phyloP scores from a whole-genome alignment of 2,888 invertebrate species.

The Scaeva pyrastri region DNA sequence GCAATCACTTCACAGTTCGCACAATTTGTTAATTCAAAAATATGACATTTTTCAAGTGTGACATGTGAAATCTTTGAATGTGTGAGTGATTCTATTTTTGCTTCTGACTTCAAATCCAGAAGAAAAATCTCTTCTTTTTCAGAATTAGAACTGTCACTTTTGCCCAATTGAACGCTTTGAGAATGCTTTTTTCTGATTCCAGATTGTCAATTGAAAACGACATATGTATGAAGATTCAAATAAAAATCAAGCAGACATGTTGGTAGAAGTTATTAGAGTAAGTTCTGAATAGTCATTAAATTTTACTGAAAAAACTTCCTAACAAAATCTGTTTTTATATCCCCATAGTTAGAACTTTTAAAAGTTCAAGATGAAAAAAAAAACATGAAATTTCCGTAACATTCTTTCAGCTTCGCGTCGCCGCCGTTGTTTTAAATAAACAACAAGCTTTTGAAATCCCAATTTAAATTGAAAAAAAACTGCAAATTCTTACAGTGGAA shows the following conservation, averaged over 20 bases:
- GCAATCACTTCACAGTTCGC: too few species aligned
- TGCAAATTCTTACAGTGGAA: not conserved
- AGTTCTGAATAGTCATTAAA: not conserved
- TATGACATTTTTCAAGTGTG: too few species aligned
- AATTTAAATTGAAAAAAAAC: slow-evolving; percentile 11
- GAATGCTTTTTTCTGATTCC: too few species aligned
- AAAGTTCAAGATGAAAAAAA: not conserved
- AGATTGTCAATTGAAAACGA: too few species aligned
- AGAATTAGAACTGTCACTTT: too few species aligned
- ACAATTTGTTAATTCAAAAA: too few species aligned
- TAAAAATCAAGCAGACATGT: not conserved
- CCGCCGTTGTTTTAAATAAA: slow-evolving; percentile 11
- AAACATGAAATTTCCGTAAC: slow-evolving; percentile 2
- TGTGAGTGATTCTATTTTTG: too few species aligned
- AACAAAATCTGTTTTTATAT: not conserved
- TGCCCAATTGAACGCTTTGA: too few species aligned
- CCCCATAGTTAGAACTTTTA: not conserved
- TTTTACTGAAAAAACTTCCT: not conserved
- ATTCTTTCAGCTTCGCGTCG: too few species aligned
- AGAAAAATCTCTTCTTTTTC: too few species aligned
- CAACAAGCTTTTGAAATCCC: slow-evolving; percentile 10
- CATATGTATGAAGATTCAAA: not conserved
- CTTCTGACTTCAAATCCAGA: too few species aligned
- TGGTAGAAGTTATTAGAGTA: not conserved
- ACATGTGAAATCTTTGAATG: too few species aligned